These are phyloP conservation scores for Zonotrichia leucophrys DNA, from an alignment of 2,113 vertebrate species.

Conservation along the genomic window DNA sequence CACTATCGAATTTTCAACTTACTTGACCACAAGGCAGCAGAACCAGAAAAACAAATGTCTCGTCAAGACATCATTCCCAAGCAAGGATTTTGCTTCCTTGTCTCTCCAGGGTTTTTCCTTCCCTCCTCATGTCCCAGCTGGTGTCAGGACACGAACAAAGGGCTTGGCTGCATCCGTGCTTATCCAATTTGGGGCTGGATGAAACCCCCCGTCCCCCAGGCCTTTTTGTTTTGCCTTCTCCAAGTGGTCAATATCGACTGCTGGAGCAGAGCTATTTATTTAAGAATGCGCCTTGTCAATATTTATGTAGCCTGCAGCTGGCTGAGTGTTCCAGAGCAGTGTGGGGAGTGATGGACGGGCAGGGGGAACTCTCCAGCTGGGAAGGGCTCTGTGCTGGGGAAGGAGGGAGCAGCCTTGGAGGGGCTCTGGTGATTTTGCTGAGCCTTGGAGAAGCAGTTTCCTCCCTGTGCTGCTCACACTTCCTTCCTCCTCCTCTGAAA, in stretches of 20 bases:
- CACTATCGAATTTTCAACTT: slow-evolving; percentile 28
- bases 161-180: accelerated
- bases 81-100: neutral
- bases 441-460: neutral
- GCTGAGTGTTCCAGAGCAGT: neutral
- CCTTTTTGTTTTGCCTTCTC: neutral
- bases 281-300: neutral
- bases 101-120: neutral
- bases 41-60: slow-evolving; percentile 19
- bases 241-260: neutral
- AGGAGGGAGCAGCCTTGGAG: neutral
- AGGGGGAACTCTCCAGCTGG: neutral
- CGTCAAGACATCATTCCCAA: neutral
- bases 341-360: neutral
- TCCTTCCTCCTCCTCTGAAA: neutral
- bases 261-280: neutral
- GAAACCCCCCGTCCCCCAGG: neutral
- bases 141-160: neutral
- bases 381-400: neutral
- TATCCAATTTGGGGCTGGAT: neutral
- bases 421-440: neutral
- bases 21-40: slow-evolving; percentile 47
- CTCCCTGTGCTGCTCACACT: neutral
- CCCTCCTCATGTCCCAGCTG: neutral
- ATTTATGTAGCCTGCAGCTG: neutral